Percentiles rank a stretch among this genome's conserved stretches.
Conservation (phyloP, 2,888 invertebrate genomes). For the Leptogaster cylindrica region DNA sequence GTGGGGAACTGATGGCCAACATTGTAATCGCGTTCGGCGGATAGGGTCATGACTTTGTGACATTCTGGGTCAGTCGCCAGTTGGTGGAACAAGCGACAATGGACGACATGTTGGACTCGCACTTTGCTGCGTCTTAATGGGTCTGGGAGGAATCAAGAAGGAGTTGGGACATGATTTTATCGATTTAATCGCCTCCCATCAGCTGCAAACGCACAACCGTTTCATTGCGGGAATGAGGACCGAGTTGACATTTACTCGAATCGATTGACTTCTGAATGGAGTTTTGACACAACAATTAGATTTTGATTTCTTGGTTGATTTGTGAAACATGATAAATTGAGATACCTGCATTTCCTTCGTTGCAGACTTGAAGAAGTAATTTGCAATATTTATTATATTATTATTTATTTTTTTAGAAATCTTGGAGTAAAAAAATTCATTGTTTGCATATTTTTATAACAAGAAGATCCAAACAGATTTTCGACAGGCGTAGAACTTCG, state of each 20-base stretch:
- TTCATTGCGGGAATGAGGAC: conserved; percentile 13
- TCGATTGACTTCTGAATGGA: not conserved
- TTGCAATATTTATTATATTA: no score
- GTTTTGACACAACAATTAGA: conserved; percentile 6
- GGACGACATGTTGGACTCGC: not conserved
- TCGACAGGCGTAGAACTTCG: no score
- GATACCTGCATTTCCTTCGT: no score
- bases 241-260: not conserved
- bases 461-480: no score
- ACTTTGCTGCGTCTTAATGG: not conserved
- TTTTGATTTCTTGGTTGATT: not conserved
- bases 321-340: not conserved
- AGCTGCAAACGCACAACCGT: not conserved
- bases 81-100: conserved; percentile 9
- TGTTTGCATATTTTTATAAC: no score
- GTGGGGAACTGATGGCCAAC: conserved; percentile 44
- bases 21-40: conserved; percentile 41
- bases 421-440: no score
- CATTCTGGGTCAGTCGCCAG: conserved; percentile 43
- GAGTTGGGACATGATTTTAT: conserved; percentile 26
- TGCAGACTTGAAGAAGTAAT: no score
- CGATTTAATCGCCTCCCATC: conserved; percentile 16
- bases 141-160: conserved; percentile 7
- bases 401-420: no score
- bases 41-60: conserved; percentile 44